Evolutionary conservation across 2,113 vertebrate species (phyloP).

Genomic region (Rhynchomys soricoides): DNA sequence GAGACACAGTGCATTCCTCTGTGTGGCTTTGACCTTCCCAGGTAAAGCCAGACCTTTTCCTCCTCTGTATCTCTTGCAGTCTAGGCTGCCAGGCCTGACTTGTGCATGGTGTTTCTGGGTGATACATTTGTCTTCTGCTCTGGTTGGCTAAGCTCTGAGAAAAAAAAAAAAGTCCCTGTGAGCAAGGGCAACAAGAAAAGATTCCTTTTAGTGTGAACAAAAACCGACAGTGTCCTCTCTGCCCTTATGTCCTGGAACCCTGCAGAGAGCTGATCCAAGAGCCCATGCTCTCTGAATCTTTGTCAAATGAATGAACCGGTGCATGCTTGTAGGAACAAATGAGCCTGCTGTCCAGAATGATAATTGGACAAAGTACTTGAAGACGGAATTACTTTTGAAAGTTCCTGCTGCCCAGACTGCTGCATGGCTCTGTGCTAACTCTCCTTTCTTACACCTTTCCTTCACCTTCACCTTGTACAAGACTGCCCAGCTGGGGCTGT

Average conservation of each 20-base stretch:
- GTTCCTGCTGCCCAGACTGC: fast-evolving
- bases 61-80: not conserved
- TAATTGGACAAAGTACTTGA: not conserved
- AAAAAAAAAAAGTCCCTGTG: not conserved
- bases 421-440: fast-evolving
- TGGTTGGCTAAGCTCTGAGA: not conserved
- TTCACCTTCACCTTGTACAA: not conserved
- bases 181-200: not conserved
- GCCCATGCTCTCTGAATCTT: not conserved
- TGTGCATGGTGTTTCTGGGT: not conserved
- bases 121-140: not conserved
- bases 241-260: not conserved
- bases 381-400: not conserved
- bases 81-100: not conserved
- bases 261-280: not conserved
- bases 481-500: not conserved
- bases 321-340: not conserved
- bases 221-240: not conserved
- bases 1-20: not conserved
- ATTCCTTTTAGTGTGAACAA: not conserved
- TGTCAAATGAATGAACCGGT: not conserved
- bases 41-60: not conserved
- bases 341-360: not conserved
- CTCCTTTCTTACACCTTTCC: not conserved
- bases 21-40: constrained; percentile 21